Evolutionary conservation across 2,113 vertebrate genomes (phyloP), one percentile per base, ranked within the genome.

Genomic region (Melanotaenia duboulayi): DNA sequence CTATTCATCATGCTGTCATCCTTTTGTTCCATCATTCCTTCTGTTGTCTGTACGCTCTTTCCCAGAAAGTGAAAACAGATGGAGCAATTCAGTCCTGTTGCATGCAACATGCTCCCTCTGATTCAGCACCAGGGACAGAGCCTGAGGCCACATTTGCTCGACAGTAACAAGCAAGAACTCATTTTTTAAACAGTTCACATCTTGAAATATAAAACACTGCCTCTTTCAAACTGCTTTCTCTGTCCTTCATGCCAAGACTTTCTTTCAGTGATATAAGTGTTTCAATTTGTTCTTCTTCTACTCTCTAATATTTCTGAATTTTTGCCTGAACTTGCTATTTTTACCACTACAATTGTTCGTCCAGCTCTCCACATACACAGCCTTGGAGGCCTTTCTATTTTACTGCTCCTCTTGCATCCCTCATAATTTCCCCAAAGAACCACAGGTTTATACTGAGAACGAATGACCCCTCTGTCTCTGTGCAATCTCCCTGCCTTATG

Each of bases 51-150:
- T 13, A 16, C 2, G 3, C 35, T 32, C 44, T 14, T 32, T 56
- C 13, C 50, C 28, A 5, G n/a, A 63, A 1, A 19, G 61, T 65
- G 44, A 59, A 77, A 16, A 50, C 65, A 63, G 37, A 76, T 42
- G 20, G 37, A 61, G 51, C 40, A 40, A 64, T 82, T 79, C 71
- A 69, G 35, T 58, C 32, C 50, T 35, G n/a, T 57, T 74, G 32
- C 68, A 22, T 51, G 10, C 50, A 9, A 25, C 39, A 44, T 2
- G 0, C 16, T 7, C 10, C 60, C 39, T 78, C 46, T 59, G 66
- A 73, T 76, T 85, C 84, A 88, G 84, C 66, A 79, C 84, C 77
- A 66, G 0, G 75, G 86, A 85, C 62, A 85, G 67, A 24, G 57
- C 65, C 78, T 2, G 13, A 37, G 54, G 74, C 81, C 67, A 57